A percentile compares a stretch with the other conserved stretches of the same genome.
These are phyloP conservation scores for Leptopilina myrica DNA, from an alignment of 2,888 invertebrate genomes.

Conservation along the genomic window DNA sequence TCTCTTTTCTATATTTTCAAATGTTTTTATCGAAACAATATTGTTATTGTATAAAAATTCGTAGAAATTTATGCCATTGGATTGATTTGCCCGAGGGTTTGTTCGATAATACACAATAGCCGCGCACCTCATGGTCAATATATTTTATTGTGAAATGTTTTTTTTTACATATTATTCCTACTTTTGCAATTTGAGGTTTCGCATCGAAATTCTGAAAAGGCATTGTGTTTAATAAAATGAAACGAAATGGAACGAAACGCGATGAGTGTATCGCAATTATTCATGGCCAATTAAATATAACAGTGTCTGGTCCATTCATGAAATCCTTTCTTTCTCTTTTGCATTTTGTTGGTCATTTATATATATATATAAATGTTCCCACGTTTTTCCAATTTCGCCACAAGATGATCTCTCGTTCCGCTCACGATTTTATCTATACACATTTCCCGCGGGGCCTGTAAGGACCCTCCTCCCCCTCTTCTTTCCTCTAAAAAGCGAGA, in stretches of 20 bases:
- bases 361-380: neutral
- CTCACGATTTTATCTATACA: neutral
- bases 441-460: slow-evolving; percentile 4
- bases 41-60: too few relatives aligned
- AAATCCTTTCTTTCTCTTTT: slow-evolving; percentile 5
- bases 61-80: too few relatives aligned
- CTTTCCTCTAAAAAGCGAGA: slow-evolving; percentile 30
- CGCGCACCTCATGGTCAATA: too few relatives aligned
- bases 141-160: neutral
- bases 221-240: slow-evolving; percentile 5
- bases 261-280: neutral
- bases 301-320: slow-evolving; percentile 3
- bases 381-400: slow-evolving; percentile 22
- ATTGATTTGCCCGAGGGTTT: too few relatives aligned
- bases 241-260: slow-evolving; percentile 5
- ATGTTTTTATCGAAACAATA: too few relatives aligned
- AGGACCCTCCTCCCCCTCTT: neutral
- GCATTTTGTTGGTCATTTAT: neutral
- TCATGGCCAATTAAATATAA: slow-evolving; percentile 23
- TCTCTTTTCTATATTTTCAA: too few relatives aligned
- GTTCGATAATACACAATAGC: too few relatives aligned
- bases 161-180: neutral
- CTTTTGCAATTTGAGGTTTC: neutral
- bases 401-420: slow-evolving; percentile 10
- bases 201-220: neutral